Percentiles rank a stretch among this genome's conserved stretches.
phyloP scores from a whole-genome alignment of 2,888 invertebrate species.

The Miltochrista miniata region DNA sequence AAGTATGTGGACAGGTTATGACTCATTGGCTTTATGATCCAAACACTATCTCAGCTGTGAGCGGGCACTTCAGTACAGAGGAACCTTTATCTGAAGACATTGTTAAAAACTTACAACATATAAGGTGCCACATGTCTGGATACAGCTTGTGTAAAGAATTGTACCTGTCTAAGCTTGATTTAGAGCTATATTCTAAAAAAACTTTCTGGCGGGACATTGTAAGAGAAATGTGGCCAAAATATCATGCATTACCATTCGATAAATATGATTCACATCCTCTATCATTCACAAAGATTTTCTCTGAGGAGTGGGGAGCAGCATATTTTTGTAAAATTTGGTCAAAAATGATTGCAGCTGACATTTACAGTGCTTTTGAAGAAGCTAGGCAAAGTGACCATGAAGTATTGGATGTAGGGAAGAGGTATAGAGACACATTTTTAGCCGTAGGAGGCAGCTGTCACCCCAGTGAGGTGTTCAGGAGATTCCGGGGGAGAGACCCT shows the following conservation, averaged over 20 bases:
- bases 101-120: conserved; percentile 85
- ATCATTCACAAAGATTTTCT: conserved; percentile 92
- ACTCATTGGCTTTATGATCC: conserved; percentile 90
- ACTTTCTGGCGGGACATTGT: conserved; percentile 94
- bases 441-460: conserved; percentile 92
- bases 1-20: conserved; percentile 93
- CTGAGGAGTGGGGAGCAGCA: conserved; percentile 92
- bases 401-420: conserved; percentile 84
- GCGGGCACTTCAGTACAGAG: conserved; percentile 89
- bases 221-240: conserved; percentile 90
- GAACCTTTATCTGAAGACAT: conserved; percentile 87
- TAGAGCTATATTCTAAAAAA: conserved; percentile 90
- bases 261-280: conserved; percentile 93
- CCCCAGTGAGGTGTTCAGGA: conserved; percentile 93
- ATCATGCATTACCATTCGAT: conserved; percentile 89
- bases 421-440: conserved; percentile 93
- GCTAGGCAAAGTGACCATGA: conserved; percentile 79
- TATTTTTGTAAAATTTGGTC: conserved; percentile 95
- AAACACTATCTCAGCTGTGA: conserved; percentile 83
- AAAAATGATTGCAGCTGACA: conserved; percentile 94
- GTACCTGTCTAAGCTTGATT: conserved; percentile 91
- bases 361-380: conserved; percentile 93
- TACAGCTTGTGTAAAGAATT: conserved; percentile 91
- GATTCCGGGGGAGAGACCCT: conserved; percentile 96
- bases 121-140: conserved; percentile 90